Conservation (phyloP, 2,113 vertebrate species). For the Saimiri boliviensis region DNA sequence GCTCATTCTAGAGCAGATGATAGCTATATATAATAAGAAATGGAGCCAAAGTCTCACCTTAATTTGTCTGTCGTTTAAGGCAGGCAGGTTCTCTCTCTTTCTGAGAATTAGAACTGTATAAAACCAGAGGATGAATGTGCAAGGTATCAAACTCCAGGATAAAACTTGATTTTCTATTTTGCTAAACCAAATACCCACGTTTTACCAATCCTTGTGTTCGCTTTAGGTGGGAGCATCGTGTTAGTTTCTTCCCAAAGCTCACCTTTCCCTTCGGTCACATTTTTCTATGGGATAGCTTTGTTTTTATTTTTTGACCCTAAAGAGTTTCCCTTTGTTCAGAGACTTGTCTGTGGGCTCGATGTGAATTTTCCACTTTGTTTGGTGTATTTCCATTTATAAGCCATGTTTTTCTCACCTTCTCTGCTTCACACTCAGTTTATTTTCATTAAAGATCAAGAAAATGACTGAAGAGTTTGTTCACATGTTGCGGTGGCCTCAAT, state of each 20-base stretch:
- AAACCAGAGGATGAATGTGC: neutral
- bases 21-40: conserved; percentile 48
- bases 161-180: neutral
- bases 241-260: neutral
- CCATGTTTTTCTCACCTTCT: conserved; percentile 56
- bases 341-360: neutral
- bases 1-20: conserved; percentile 68
- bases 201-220: neutral
- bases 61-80: conserved; percentile 8
- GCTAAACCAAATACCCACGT: neutral
- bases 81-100: neutral
- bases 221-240: neutral
- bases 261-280: neutral
- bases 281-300: neutral
- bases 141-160: neutral
- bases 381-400: conserved; percentile 35
- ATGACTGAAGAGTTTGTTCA: conserved; percentile 42
- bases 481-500: neutral
- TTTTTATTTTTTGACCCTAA: neutral
- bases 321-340: conserved; percentile 28
- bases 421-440: conserved; percentile 45
- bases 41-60: conserved; percentile 68
- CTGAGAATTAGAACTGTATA: neutral
- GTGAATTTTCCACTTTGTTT: conserved; percentile 33
- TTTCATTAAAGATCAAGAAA: conserved; percentile 55